Conservation (phyloP, 37 sponge, comb jelly and placozoan species). For the Eunapius fragilis region DNA sequence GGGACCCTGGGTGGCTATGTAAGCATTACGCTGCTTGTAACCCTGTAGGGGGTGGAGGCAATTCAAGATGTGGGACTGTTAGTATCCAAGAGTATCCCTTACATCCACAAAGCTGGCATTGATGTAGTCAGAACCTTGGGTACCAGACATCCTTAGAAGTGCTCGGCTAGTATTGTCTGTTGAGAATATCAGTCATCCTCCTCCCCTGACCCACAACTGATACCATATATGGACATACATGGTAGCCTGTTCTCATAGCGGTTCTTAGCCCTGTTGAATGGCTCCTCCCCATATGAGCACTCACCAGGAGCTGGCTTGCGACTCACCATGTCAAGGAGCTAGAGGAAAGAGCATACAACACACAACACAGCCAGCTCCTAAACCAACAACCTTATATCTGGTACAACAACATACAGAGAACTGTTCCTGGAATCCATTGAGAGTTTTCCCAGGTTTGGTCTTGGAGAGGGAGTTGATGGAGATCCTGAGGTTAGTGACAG, state of each 20-base stretch:
- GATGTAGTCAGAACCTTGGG: constrained; percentile 69
- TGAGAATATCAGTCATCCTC: background rate
- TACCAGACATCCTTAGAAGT: constrained; percentile 52
- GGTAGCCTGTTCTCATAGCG: constrained; percentile 44
- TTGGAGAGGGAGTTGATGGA: constrained; percentile 39
- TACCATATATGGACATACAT: constrained; percentile 18
- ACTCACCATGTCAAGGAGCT: constrained; percentile 73
- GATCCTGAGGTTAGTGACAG: constrained; percentile 21
- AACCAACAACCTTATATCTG: background rate
- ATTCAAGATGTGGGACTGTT: background rate
- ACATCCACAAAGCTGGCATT: constrained; percentile 82
- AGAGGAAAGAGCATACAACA: background rate
- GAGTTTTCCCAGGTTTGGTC: constrained; percentile 36
- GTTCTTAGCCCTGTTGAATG: constrained; percentile 68
- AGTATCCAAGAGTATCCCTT: constrained; percentile 6
- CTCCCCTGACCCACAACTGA: background rate
- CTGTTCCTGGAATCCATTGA: constrained; percentile 55
- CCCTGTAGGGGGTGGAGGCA: constrained; percentile 30
- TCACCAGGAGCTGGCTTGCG: constrained; percentile 44
- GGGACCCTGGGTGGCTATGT: constrained; percentile 71
- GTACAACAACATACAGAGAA: constrained; percentile 27
- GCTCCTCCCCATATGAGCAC: constrained; percentile 39
- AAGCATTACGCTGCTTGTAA: constrained; percentile 75
- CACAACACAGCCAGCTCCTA: background rate
- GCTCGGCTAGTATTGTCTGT: constrained; percentile 52